Conservation (phyloP, 2,113 vertebrate species). For the Bufo bufo region DNA sequence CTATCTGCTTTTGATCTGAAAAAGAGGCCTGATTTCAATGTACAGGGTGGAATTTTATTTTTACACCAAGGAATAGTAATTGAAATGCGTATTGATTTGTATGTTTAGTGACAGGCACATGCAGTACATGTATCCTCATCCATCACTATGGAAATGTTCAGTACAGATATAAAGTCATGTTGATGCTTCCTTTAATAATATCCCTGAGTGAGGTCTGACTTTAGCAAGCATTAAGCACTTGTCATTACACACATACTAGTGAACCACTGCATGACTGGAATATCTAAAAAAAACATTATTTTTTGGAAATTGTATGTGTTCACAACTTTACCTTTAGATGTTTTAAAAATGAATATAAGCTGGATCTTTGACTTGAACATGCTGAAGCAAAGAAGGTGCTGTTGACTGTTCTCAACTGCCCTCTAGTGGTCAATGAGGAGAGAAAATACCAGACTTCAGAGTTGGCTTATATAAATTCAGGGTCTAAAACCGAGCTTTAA, state of each 20-base stretch:
- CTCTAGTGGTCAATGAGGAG: constrained; percentile 24
- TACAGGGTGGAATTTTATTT: no score
- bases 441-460: background rate
- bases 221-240: background rate
- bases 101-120: constrained; percentile 22
- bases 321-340: background rate
- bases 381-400: background rate
- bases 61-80: background rate
- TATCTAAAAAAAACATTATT: background rate
- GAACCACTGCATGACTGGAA: background rate
- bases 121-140: background rate
- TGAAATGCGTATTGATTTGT: constrained; percentile 19
- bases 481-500: background rate
- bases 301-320: background rate
- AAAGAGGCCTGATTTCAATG: background rate
- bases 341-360: background rate
- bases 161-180: background rate
- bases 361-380: background rate
- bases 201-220: constrained; percentile 15
- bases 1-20: background rate
- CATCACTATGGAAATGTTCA: constrained; percentile 20
- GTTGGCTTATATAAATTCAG: background rate
- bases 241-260: constrained; percentile 6
- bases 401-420: constrained; percentile 42
- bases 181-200: constrained; percentile 30